Evolutionary conservation across 2,888 invertebrate genomes (phyloP).

Genomic region (Coremacera marginata): DNA sequence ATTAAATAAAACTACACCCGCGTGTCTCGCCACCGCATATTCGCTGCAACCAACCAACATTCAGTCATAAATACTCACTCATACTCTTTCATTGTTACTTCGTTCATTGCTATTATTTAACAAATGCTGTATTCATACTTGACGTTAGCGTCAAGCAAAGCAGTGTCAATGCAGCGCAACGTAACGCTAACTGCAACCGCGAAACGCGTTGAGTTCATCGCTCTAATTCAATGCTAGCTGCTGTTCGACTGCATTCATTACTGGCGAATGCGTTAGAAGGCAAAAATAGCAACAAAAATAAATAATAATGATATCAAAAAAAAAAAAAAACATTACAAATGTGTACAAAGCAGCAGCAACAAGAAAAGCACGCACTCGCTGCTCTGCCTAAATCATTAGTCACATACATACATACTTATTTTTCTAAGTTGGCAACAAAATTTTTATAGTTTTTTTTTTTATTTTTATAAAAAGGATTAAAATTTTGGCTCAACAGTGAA

Average conservation of each 20-base stretch:
- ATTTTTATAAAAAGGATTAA: too few relatives aligned
- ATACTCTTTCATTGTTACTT: not conserved
- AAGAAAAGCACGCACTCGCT: too few relatives aligned
- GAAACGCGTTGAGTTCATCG: conserved; percentile 60
- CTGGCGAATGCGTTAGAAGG: not conserved
- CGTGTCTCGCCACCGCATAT: not conserved
- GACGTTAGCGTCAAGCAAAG: not conserved
- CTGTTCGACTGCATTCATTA: too few relatives aligned
- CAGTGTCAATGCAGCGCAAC: conserved; percentile 1
- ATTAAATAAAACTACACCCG: not conserved
- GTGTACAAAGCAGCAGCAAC: too few relatives aligned
- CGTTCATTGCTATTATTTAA: conserved; percentile 11
- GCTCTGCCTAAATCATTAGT: too few relatives aligned
- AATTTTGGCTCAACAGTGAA: too few relatives aligned
- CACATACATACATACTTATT: too few relatives aligned
- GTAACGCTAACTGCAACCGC: conserved; percentile 1
- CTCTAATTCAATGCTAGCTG: conserved; percentile 64
- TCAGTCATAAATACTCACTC: not conserved
- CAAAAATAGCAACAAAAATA: not conserved
- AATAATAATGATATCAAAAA: not conserved
- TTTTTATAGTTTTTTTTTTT: too few relatives aligned
- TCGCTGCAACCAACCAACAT: not conserved
- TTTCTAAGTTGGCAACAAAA: too few relatives aligned
- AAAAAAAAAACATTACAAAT: not conserved
- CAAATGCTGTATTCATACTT: conserved; percentile 11